These are phyloP conservation scores for Poeciliopsis occidentalis DNA, from an alignment of 2,113 vertebrate genomes.

Conservation along the genomic window DNA sequence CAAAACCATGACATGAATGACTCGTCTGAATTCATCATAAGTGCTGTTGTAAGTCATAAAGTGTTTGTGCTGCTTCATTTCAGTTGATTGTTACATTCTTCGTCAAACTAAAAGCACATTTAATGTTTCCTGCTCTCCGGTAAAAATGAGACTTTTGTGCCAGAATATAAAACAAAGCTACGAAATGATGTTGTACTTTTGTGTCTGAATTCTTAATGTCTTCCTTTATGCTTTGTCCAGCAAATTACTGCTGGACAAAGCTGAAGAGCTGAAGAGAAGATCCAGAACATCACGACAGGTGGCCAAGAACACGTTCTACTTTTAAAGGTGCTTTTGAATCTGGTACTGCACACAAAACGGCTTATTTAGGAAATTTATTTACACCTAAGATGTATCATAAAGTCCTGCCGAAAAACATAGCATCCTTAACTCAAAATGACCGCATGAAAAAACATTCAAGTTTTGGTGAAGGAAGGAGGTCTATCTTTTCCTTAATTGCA, in stretches of 20 bases:
- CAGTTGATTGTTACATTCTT: conserved; percentile 14
- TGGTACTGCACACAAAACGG: conserved; percentile 76
- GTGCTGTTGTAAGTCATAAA: background rate
- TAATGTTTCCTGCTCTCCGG: conserved; percentile 5
- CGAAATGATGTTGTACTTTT: conserved; percentile 33
- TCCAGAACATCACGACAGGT: conserved; percentile 48
- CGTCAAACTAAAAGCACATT: conserved; percentile 44
- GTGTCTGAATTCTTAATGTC: conserved; percentile 53
- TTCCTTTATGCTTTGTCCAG: conserved; percentile 51
- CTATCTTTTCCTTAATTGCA: conserved; percentile 65
- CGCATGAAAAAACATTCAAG: conserved; percentile 80
- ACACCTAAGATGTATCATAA: conserved; percentile 70
- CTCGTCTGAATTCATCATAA: conserved; percentile 10
- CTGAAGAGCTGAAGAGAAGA: conserved; percentile 37
- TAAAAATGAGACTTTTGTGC: conserved; percentile 6
- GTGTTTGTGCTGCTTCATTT: background rate
- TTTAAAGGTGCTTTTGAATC: conserved; percentile 56
- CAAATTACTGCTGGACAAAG: too few species aligned
- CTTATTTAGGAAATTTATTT: conserved; percentile 77
- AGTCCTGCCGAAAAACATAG: conserved; percentile 50
- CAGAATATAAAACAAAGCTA: conserved; percentile 12
- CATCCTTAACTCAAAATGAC: conserved; percentile 71
- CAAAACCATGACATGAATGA: too few species aligned
- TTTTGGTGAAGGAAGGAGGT: conserved; percentile 79
- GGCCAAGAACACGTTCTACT: conserved; percentile 50